Evolutionary conservation across 2,888 invertebrate species (phyloP), one percentile per base, ranked within the genome.

Genomic region (Automeris io): DNA sequence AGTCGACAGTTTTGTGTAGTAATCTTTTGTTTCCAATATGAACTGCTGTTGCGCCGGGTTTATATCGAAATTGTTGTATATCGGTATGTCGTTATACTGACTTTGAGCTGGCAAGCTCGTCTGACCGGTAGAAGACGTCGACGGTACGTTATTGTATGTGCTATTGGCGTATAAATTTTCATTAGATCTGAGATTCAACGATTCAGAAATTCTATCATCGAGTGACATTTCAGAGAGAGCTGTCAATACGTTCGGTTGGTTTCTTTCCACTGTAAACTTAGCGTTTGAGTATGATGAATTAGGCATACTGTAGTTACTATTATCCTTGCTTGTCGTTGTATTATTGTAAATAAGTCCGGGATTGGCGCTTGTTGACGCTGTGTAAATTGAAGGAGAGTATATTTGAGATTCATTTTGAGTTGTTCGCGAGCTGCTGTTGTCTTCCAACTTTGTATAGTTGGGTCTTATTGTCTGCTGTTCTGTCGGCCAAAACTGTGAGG

Each of bases 161-260:
- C 52, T 64, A 38, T 80, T 80, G 2, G 70, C 63, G 45, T 82
- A 82, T 19, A 74, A 45, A 23, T 69, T 72, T 34, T 83, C 81
- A 35, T 56, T 62, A 40, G 71, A 69, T 64, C 80, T 73, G 58
- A 86, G 80, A 68, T 86, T 86, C 54, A 86, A 47, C 3, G 86
- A 86, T 64, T 81, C 81, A 0, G 86, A 86, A 46, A 86, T 85
- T 70, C 71, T 70, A 46, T 86, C 86, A 52, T 86, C 86, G 42
- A 86, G 61, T 35, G 86, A 86, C 76, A 85, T 74, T 36, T 72
- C 59, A 3, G 75, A 65, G 36, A 83, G 34, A 0, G 72, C 53
- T 6, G 58, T 53, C 1, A 59, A 44, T 2, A 71, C 42, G 31
- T 48, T 61, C 1, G 64, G 57, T 5, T 49, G 39, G 37, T 66